Evolutionary conservation across 23 tunicate species (phyloP).

Genomic region (Aplidium turbinatum): DNA sequence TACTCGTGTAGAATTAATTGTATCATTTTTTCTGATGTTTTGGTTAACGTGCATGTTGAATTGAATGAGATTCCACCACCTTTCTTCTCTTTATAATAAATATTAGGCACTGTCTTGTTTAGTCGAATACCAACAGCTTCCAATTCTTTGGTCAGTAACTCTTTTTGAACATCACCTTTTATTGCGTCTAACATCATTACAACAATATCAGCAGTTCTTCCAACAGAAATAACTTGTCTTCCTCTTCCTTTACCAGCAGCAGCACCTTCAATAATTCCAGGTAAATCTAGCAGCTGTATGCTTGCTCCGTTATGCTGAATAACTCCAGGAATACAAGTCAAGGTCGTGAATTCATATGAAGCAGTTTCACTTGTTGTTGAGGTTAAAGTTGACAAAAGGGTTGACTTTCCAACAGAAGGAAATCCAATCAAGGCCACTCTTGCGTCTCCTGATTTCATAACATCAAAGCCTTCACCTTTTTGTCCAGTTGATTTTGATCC

Average conservation of each 20-base stretch:
- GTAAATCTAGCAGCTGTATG: slow-evolving; percentile 96
- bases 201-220: slow-evolving; percentile 94
- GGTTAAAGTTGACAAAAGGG: slow-evolving; percentile 85
- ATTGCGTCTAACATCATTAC: slow-evolving; percentile 97
- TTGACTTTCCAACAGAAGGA: slow-evolving; percentile 99
- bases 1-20: slow-evolving; percentile 94
- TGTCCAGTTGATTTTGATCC: slow-evolving; percentile 75
- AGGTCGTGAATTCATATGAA: slow-evolving; percentile 97
- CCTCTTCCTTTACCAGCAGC: slow-evolving; percentile 99
- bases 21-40: slow-evolving; percentile 92
- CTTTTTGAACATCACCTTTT: slow-evolving; percentile 90
- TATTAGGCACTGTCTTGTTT: slow-evolving; percentile 84
- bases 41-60: slow-evolving; percentile 85
- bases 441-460: slow-evolving; percentile 99
- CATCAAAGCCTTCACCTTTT: slow-evolving; percentile 99
- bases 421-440: slow-evolving; percentile 96
- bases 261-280: slow-evolving; percentile 99
- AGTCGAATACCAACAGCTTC: slow-evolving; percentile 98
- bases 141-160: slow-evolving; percentile 79
- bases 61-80: slow-evolving; percentile 98
- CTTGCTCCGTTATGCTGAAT: slow-evolving; percentile 97
- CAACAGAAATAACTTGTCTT: slow-evolving; percentile 94
- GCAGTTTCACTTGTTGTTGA: slow-evolving; percentile 80
- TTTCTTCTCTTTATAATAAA: slow-evolving; percentile 92
- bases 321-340: slow-evolving; percentile 98